These are phyloP conservation scores for Amphiprion clarkii DNA, from an alignment of 2,797 vertebrate genomes.

Conservation along the genomic window DNA sequence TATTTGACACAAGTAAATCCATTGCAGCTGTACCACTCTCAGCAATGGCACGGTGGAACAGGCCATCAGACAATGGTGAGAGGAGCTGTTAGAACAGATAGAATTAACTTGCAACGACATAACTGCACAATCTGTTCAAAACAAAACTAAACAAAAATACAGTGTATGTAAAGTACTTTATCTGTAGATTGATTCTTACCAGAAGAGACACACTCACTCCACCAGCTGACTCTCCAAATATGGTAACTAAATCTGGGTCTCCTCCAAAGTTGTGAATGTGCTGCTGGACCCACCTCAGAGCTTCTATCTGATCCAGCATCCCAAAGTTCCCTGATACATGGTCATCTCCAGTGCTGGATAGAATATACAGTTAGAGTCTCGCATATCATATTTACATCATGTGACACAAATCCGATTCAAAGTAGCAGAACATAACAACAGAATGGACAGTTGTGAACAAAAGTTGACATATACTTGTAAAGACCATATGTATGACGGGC, in stretches of 20 bases:
- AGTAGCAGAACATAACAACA: no score
- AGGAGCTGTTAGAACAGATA: conserved; percentile 70
- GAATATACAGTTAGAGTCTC: conserved; percentile 1
- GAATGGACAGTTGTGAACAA: neutral
- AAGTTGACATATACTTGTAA: no score
- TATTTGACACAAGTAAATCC: rapidly evolving
- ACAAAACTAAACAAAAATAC: no score
- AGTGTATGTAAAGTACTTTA: neutral
- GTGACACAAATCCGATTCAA: no score
- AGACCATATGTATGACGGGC: no score
- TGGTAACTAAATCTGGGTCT: conserved; percentile 81
- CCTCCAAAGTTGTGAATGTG: conserved; percentile 87
- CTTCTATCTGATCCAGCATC: conserved; percentile 84
- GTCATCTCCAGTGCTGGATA: conserved; percentile 81
- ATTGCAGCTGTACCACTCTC: conserved; percentile 83
- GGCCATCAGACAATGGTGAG: conserved; percentile 80
- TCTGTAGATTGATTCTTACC: conserved; percentile 57
- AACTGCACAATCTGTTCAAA: no score
- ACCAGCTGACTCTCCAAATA: conserved; percentile 87
- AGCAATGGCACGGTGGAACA: conserved; percentile 83
- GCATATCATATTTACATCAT: no score
- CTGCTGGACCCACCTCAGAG: conserved; percentile 84
- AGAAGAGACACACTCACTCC: conserved; percentile 81
- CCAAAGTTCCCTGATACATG: conserved; percentile 83
- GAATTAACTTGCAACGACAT: no score